Evolutionary conservation across 2,797 vertebrate genomes (phyloP).

Genomic region (Fistularia tabacaria): DNA sequence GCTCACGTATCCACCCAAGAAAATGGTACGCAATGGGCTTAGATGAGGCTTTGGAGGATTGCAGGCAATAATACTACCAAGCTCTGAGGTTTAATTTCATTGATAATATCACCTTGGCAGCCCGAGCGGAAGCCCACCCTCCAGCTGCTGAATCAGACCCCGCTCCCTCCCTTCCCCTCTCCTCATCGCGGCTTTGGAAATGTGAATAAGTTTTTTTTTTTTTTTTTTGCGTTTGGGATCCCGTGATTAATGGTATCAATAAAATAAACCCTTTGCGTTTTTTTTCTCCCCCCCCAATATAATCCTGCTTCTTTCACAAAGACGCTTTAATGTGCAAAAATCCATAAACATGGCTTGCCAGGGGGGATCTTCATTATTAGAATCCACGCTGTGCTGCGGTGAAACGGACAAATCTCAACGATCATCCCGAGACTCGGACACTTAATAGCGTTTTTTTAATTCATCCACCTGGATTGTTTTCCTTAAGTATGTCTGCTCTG

Average conservation of each 20-base stretch:
- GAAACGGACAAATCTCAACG: slow-evolving; percentile 2
- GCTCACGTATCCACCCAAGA: slow-evolving; percentile 12
- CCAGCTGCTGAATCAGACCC: slow-evolving; percentile 28
- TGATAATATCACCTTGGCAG: slow-evolving; percentile 55
- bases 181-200: slow-evolving; percentile 8
- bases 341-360: slow-evolving; percentile 3
- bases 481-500: slow-evolving; percentile 46
- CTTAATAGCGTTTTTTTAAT: slow-evolving; percentile 44
- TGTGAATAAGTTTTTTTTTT: slow-evolving; percentile 11
- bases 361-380: neutral
- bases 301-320: slow-evolving; percentile 1
- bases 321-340: neutral
- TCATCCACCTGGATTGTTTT: slow-evolving; percentile 48
- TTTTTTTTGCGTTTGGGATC: slow-evolving; percentile 17
- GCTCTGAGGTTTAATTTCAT: slow-evolving; percentile 54
- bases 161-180: slow-evolving; percentile 9
- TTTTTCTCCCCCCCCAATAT: neutral
- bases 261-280: neutral
- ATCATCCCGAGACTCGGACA: slow-evolving; percentile 21
- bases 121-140: slow-evolving; percentile 27
- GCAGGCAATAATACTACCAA: slow-evolving; percentile 38
- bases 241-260: slow-evolving; percentile 3
- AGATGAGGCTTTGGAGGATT: slow-evolving; percentile 45
- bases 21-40: slow-evolving; percentile 41
- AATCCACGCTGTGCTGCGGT: too few species aligned